Evolutionary conservation across 1,140 invertebrate species (phyloP).

Genomic region (Macrotrachela quadricornifera): DNA sequence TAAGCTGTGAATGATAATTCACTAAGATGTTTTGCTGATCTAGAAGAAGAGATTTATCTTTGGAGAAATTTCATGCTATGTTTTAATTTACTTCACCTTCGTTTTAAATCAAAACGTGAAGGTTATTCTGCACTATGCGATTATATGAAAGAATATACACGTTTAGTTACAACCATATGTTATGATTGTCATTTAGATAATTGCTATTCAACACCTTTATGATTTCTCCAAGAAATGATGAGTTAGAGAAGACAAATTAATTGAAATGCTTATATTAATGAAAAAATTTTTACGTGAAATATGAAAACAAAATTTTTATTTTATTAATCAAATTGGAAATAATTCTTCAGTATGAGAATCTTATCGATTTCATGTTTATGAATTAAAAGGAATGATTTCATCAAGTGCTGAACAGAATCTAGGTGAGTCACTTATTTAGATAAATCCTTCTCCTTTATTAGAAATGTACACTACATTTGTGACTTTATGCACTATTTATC

Average conservation of each 20-base stretch:
- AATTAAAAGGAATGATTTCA: too few species aligned
- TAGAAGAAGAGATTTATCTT: constrained; percentile 40
- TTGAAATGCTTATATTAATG: constrained; percentile 82
- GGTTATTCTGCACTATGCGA: constrained; percentile 74
- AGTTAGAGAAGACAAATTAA: constrained; percentile 64
- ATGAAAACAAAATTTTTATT: constrained; percentile 84
- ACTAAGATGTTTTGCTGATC: constrained; percentile 70
- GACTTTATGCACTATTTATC: too few species aligned
- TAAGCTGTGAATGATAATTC: constrained; percentile 96
- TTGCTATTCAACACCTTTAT: constrained; percentile 91
- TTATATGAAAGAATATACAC: constrained; percentile 72
- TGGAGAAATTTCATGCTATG: constrained; percentile 80
- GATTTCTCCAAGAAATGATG: constrained; percentile 70
- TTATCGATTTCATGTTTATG: too few species aligned
- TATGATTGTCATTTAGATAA: constrained; percentile 90
- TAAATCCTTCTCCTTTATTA: too few species aligned
- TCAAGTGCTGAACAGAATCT: too few species aligned
- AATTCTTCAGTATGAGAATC: constrained; percentile 80
- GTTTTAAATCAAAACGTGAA: constrained; percentile 45
- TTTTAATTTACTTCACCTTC: constrained; percentile 89
- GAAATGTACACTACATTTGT: too few species aligned
- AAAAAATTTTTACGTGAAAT: constrained; percentile 89
- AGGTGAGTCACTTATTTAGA: too few species aligned
- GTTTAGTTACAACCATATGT: constrained; percentile 64
- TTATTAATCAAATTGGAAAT: constrained; percentile 91